Conservation (phyloP, 2,888 invertebrate species). For the Miltochrista miniata region DNA sequence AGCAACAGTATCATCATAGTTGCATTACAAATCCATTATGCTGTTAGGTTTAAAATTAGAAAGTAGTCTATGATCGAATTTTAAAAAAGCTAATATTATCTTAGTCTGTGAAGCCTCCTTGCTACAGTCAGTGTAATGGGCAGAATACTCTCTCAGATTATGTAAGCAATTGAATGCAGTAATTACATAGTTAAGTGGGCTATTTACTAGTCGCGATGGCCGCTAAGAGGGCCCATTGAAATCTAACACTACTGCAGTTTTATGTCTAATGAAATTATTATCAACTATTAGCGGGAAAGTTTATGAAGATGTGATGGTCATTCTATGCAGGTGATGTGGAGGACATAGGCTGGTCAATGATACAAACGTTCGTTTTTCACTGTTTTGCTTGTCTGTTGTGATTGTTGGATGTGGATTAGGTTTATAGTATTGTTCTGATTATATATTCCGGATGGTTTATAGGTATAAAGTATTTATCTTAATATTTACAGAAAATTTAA, state of each 20-base stretch:
- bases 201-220: neutral
- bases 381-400: too few relatives aligned
- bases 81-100: neutral
- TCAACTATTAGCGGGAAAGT: too few relatives aligned
- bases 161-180: constrained; percentile 1
- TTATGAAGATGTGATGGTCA: too few relatives aligned
- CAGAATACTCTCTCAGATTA: neutral
- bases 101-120: neutral
- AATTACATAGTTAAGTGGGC: constrained; percentile 6
- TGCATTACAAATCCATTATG: neutral
- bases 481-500: too few relatives aligned
- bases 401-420: too few relatives aligned
- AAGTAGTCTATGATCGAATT: neutral
- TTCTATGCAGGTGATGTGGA: too few relatives aligned
- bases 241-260: neutral
- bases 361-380: too few relatives aligned
- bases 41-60: neutral
- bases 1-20: neutral
- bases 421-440: too few relatives aligned
- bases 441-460: too few relatives aligned
- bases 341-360: too few relatives aligned
- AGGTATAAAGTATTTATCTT: too few relatives aligned
- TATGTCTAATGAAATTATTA: too few relatives aligned
- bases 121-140: neutral
- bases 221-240: neutral